phyloP scores from a whole-genome alignment of 1,140 invertebrate species.

The Luehdorfia chinensis region DNA sequence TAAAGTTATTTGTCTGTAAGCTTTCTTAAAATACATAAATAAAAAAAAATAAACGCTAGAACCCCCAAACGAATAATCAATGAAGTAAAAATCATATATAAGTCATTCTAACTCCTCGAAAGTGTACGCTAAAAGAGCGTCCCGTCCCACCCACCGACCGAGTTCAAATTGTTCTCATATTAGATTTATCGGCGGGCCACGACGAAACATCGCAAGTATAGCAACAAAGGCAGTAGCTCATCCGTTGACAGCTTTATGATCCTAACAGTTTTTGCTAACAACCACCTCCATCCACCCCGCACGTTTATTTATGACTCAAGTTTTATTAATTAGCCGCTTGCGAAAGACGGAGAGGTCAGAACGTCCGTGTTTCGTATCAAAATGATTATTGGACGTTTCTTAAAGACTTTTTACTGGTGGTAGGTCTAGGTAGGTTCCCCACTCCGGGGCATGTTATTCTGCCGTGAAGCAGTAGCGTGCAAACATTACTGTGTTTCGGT shows the following conservation, averaged over 20 bases:
- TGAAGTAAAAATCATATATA: background rate
- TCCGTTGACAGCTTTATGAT: slow-evolving; percentile 68
- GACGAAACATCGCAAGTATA: slow-evolving; percentile 62
- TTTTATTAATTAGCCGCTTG: slow-evolving; percentile 69
- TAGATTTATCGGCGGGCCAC: slow-evolving; percentile 58
- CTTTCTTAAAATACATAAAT: too few relatives aligned
- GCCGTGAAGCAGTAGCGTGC: too few relatives aligned
- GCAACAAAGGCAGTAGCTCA: slow-evolving; percentile 69
- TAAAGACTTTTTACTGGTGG: too few relatives aligned
- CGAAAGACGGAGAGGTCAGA: slow-evolving; percentile 7
- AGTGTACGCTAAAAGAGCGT: slow-evolving; percentile 5
- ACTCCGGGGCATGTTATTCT: too few relatives aligned
- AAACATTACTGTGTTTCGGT: too few relatives aligned
- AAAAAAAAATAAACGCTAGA: too few relatives aligned
- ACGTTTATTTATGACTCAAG: slow-evolving; percentile 61
- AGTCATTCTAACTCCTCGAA: slow-evolving; percentile 4
- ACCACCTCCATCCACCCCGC: slow-evolving; percentile 36
- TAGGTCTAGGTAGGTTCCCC: too few relatives aligned
- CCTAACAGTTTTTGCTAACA: slow-evolving; percentile 71
- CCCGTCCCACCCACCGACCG: slow-evolving; percentile 20
- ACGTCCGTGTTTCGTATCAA: too few relatives aligned
- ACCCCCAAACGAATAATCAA: too few relatives aligned
- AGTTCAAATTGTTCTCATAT: slow-evolving; percentile 56
- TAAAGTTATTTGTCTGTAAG: too few relatives aligned
- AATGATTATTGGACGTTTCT: too few relatives aligned